Conservation (phyloP, 2,888 invertebrate genomes). For the Dusona sp. region DNA sequence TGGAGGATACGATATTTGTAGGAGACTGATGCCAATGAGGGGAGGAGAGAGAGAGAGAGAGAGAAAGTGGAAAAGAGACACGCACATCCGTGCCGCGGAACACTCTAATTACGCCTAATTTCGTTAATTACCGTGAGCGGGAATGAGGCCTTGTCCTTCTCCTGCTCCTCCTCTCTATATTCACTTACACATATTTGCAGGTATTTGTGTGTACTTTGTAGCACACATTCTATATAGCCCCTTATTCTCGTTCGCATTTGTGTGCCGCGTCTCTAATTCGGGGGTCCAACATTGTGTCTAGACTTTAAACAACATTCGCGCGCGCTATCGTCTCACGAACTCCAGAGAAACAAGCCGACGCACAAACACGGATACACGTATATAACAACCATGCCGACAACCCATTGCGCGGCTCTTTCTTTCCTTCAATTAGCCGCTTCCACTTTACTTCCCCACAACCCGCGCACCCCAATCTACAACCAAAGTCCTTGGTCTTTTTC, state of each 20-base stretch:
- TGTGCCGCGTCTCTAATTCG: slow-evolving; percentile 80
- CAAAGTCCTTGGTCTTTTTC: slow-evolving; percentile 50
- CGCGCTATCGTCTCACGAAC: slow-evolving; percentile 70
- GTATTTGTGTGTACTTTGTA: slow-evolving; percentile 48
- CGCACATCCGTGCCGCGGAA: slow-evolving; percentile 64
- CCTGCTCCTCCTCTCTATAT: slow-evolving; percentile 55
- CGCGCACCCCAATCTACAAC: slow-evolving; percentile 69
- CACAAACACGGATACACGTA: slow-evolving; percentile 28
- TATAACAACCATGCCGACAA: slow-evolving; percentile 60
- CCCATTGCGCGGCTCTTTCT: slow-evolving; percentile 67
- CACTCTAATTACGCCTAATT: slow-evolving; percentile 84
- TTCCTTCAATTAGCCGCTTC: slow-evolving; percentile 77
- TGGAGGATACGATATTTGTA: slow-evolving; percentile 41
- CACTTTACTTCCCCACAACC: slow-evolving; percentile 66
- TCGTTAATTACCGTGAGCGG: slow-evolving; percentile 81
- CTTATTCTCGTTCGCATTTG: slow-evolving; percentile 73
- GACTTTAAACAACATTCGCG: slow-evolving; percentile 84
- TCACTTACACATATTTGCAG: neutral
- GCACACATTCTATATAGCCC: slow-evolving; percentile 69
- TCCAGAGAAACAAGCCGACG: slow-evolving; percentile 59
- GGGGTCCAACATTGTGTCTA: slow-evolving; percentile 83
- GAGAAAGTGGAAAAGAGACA: slow-evolving; percentile 32
- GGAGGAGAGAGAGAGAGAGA: slow-evolving; percentile 5
- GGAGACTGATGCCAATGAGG: slow-evolving; percentile 32
- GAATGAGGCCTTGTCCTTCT: slow-evolving; percentile 49